Conservation (phyloP, 2,113 vertebrate genomes). For the Neogobius melanostomus region DNA sequence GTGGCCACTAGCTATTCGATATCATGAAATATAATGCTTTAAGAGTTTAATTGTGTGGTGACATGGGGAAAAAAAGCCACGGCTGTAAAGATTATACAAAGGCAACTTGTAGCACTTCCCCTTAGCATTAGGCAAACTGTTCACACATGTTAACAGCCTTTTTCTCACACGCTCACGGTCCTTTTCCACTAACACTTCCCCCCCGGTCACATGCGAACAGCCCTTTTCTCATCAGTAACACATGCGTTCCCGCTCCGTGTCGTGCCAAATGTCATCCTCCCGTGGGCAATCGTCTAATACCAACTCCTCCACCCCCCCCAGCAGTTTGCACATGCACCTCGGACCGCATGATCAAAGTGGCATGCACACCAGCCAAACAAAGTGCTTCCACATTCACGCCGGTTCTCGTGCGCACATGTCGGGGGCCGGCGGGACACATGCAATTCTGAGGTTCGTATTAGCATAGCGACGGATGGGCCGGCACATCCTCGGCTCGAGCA, state of each 20-base stretch:
- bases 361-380: slow-evolving; percentile 53
- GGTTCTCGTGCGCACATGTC: slow-evolving; percentile 22
- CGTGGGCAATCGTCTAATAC: slow-evolving; percentile 27
- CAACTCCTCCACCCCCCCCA: neutral
- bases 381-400: slow-evolving; percentile 32
- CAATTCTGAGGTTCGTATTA: slow-evolving; percentile 48
- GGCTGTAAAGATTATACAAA: too few species aligned
- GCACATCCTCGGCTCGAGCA: slow-evolving; percentile 18
- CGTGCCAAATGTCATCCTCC: slow-evolving; percentile 44
- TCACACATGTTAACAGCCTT: slow-evolving; percentile 53
- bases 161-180: slow-evolving; percentile 44
- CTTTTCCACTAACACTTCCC: slow-evolving; percentile 29
- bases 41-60: too few species aligned
- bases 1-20: too few species aligned
- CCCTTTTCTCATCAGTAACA: slow-evolving; percentile 25
- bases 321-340: slow-evolving; percentile 37
- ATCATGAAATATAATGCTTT: too few species aligned
- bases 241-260: slow-evolving; percentile 23
- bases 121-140: slow-evolving; percentile 59
- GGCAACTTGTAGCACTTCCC: slow-evolving; percentile 34
- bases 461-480: slow-evolving; percentile 33
- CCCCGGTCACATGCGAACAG: slow-evolving; percentile 41
- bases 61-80: too few species aligned
- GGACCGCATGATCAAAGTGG: slow-evolving; percentile 42
- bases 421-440: slow-evolving; percentile 23